Base-by-base conservation (phyloP, 2,113 vertebrate species). In the Axis porcinus region DNA sequence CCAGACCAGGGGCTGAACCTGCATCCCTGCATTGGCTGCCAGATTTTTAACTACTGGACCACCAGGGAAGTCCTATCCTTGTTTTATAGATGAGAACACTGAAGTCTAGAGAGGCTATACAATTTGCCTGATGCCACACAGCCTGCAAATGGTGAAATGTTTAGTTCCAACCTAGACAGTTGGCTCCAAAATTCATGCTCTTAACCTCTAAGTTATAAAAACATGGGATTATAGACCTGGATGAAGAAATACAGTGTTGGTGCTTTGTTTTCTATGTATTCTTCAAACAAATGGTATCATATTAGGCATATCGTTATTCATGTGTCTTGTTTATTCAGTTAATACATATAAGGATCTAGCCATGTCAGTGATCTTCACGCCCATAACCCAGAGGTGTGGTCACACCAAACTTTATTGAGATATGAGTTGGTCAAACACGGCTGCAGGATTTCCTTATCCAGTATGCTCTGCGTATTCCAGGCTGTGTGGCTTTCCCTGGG, bases 341-440 rank as follows among this genome's bases (percentile, higher is more conserved):
- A 23, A 45, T 12, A 60, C 23, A 11, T 21, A 19, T 33, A 6
- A 33, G 33, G 23, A 17, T 27, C 28, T 13, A 55, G 60, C 60
- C 3, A 0, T 36, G 13, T 47, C 50, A 2, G 0, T 33, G 36
- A 3, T 25, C 67, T 89, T 87, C 40, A 2, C 6, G 25, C 43
- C 76, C 45, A 2, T n/a, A 23, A 45, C 43, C 23, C 30, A 8
- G 30, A 2, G 13, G n/a, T 3, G 11, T 10, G 16, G 54, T 21
- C 30, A 52, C 76, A 25, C 9, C 45, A 3, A 9, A 19, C 33
- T 11, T 76, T 25, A 23, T 33, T 9, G 58, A 14, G 4, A 2
- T 74, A 9, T 30, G 54, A 33, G n/a, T 64, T 28, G 27, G 58
- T 57, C 60, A 30, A 10, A 92, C 7, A 1, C 1, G 0, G 2